These are phyloP conservation scores for Drosophila affinis DNA, from an alignment of 2,888 invertebrate genomes.

Conservation along the genomic window DNA sequence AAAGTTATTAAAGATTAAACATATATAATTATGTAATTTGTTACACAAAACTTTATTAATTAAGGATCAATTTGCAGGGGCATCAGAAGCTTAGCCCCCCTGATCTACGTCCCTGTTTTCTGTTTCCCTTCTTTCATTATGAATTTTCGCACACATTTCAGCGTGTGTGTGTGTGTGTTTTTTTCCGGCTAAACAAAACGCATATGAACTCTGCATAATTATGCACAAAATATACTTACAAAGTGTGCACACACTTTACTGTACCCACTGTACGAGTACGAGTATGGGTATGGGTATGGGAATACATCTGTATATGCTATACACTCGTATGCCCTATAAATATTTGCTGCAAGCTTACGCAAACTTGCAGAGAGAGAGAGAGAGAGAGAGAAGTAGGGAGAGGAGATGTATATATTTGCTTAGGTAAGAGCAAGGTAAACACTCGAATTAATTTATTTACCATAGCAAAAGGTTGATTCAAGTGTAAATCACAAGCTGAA, in stretches of 20 bases:
- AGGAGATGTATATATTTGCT: conserved; percentile 43
- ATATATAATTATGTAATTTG: too few relatives aligned
- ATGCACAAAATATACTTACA: conserved; percentile 55
- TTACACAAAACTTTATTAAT: too few relatives aligned
- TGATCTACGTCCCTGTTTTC: not conserved
- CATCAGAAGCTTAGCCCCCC: too few relatives aligned
- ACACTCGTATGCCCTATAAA: conserved; percentile 35
- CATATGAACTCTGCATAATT: conserved; percentile 67
- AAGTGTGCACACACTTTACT: conserved; percentile 11
- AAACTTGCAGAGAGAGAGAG: not conserved
- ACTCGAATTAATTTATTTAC: conserved; percentile 36
- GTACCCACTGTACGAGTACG: not conserved
- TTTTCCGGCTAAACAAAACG: conserved; percentile 59
- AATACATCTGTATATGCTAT: not conserved
- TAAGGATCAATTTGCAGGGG: too few relatives aligned
- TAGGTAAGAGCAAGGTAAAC: conserved; percentile 54
- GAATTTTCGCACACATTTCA: conserved; percentile 45
- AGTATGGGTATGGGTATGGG: too few relatives aligned
- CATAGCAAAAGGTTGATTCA: not conserved
- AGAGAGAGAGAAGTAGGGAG: not conserved
- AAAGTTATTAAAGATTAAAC: too few relatives aligned
- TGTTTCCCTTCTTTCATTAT: conserved; percentile 25
- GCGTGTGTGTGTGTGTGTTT: conserved; percentile 43
- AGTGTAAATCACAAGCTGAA: not conserved
- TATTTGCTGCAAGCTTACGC: conserved; percentile 40